Base-by-base conservation (phyloP, 2,113 vertebrate species). In the Campylomormyrus numenius region DNA sequence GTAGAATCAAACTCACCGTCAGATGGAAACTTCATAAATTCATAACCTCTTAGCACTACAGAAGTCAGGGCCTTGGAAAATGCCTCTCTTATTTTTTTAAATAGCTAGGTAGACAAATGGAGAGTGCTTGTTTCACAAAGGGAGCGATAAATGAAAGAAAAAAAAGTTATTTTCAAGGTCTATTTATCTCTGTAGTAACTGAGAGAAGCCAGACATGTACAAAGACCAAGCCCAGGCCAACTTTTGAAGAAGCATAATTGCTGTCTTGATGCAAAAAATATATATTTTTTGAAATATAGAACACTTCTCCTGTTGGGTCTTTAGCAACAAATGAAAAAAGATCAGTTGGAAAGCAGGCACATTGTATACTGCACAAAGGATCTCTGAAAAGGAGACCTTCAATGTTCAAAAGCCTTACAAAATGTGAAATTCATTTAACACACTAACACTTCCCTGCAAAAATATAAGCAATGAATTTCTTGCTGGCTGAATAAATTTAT, bases 241-340 rank as follows among this genome's bases (percentile, higher is more conserved):
- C 31, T 53, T 87, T 21, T 87, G 85, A 56, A 87, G 48, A 27
- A 53, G 50, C 49, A 56, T 87, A 87, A 53, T 35, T 87, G 48
- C 31, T 53, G 49, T 39, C 85, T 87, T 87, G 50, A 35, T 87
- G 85, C 49, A 87, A 87, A 87, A 87, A 87, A 52, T 53, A 87
- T 42, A 80, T 80, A 56, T 87, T 39, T 48, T 27, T 87, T 87
- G 85, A 53, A 87, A 87, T 86, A 53, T 35, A 87, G 48, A 87
- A 87, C 27, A 53, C 85, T 53, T 52, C 27, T 53, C 13, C 85
- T 53, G 50, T 87, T 27, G 49, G 48, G 50, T 87, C 48, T 87
- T 52, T 53, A n/a, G 48, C 49, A 35, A 53, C 27, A 52, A 53
- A 53, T 87, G 31, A 53, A 87, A 87, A 87, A 87, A 46, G 24